phyloP scores from a whole-genome alignment of 2,888 invertebrate species.

The Dromius quadrimaculatus region DNA sequence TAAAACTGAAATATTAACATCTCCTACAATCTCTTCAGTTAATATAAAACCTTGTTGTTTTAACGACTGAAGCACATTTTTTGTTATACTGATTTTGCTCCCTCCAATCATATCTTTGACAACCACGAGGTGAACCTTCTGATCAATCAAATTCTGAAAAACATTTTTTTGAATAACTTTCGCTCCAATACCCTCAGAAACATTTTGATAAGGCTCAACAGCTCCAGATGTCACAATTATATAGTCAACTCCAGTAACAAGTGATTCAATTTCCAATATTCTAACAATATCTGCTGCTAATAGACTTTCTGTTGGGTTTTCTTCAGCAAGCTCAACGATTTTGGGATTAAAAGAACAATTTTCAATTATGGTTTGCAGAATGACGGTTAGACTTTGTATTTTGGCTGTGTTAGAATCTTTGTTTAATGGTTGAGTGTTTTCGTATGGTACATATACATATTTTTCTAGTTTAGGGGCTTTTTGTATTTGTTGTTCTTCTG shows the following conservation, averaged over 20 bases:
- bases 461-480: slow-evolving; percentile 85
- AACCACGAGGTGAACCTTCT: slow-evolving; percentile 77
- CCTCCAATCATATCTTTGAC: slow-evolving; percentile 75
- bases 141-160: slow-evolving; percentile 71
- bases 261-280: slow-evolving; percentile 80
- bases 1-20: slow-evolving; percentile 64
- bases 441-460: slow-evolving; percentile 84
- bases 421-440: slow-evolving; percentile 68
- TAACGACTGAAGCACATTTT: slow-evolving; percentile 73
- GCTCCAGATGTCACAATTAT: slow-evolving; percentile 70
- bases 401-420: slow-evolving; percentile 74
- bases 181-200: slow-evolving; percentile 73
- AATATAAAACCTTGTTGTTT: slow-evolving; percentile 79
- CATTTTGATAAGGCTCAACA: slow-evolving; percentile 69
- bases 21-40: slow-evolving; percentile 76
- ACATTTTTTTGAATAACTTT: slow-evolving; percentile 77
- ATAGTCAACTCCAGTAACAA: slow-evolving; percentile 73
- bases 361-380: slow-evolving; percentile 82
- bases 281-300: slow-evolving; percentile 73
- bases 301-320: slow-evolving; percentile 75
- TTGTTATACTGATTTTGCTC: slow-evolving; percentile 68
- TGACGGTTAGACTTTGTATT: slow-evolving; percentile 75
- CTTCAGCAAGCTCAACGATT: slow-evolving; percentile 76
- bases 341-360: slow-evolving; percentile 82
- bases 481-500: slow-evolving; percentile 83